Percentiles rank a stretch among this genome's conserved stretches.
Conservation (phyloP, 2,113 vertebrate genomes). For the Butorides virescens region DNA sequence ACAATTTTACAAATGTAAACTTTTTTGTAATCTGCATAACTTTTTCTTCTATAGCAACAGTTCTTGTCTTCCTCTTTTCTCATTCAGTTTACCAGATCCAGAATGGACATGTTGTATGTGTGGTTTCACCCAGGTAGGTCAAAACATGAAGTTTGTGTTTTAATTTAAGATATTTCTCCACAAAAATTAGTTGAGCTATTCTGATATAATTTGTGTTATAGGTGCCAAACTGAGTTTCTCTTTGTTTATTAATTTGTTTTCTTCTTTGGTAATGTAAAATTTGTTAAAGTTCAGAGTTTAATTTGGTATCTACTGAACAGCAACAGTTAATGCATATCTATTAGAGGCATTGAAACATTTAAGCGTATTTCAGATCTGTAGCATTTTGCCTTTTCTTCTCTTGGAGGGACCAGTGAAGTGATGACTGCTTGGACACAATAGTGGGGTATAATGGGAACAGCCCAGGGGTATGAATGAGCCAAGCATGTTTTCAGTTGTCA, state of each 20-base stretch:
- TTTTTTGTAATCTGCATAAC: neutral
- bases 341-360: neutral
- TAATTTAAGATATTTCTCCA: neutral
- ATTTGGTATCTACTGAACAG: neutral
- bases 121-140: constrained; percentile 58
- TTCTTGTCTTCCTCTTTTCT: neutral
- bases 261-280: neutral
- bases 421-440: neutral
- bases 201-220: neutral
- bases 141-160: neutral
- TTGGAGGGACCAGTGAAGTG: neutral
- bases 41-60: neutral
- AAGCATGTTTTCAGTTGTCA: neutral
- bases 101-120: constrained; percentile 53
- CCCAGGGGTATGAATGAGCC: neutral
- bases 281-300: neutral
- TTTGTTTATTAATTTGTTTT: neutral
- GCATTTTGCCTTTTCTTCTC: neutral
- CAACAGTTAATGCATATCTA: neutral
- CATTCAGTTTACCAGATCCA: constrained; percentile 49
- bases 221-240: neutral
- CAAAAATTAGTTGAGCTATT: neutral
- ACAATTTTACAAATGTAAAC: neutral
- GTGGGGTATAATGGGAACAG: neutral
- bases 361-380: neutral